These are phyloP conservation scores for Hycleus cichorii DNA, from an alignment of 1,140 invertebrate genomes.

Conservation along the genomic window DNA sequence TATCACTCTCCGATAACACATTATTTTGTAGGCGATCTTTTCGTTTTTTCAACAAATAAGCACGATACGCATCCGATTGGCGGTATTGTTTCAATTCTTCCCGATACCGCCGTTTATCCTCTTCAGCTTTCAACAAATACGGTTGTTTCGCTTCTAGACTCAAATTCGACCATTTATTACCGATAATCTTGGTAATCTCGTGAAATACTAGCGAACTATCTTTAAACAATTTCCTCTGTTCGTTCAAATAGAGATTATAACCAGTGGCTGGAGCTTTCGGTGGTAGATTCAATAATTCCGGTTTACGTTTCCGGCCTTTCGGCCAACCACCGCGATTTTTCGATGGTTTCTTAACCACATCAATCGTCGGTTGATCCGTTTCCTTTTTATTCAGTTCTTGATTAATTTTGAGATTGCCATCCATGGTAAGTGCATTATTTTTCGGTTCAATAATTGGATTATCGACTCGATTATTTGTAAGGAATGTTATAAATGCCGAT, in stretches of 20 bases:
- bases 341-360: slow-evolving; percentile 22
- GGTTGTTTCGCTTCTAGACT: slow-evolving; percentile 47
- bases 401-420: neutral
- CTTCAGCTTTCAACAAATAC: slow-evolving; percentile 48
- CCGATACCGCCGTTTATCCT: slow-evolving; percentile 49
- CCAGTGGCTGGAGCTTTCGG: slow-evolving; percentile 52
- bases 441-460: neutral
- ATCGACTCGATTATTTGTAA: slow-evolving; percentile 14
- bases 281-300: slow-evolving; percentile 43
- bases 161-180: slow-evolving; percentile 51
- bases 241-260: slow-evolving; percentile 51
- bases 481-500: slow-evolving; percentile 19
- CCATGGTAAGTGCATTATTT: neutral
- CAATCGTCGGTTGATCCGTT: neutral
- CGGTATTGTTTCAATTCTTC: slow-evolving; percentile 51
- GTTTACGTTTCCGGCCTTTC: slow-evolving; percentile 53
- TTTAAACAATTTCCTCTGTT: slow-evolving; percentile 47
- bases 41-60: slow-evolving; percentile 48
- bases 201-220: slow-evolving; percentile 44
- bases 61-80: slow-evolving; percentile 50
- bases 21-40: slow-evolving; percentile 44
- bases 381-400: no score
- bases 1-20: slow-evolving; percentile 46
- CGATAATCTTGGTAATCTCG: slow-evolving; percentile 50
- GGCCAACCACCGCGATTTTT: slow-evolving; percentile 55